Evolutionary conservation across 2,888 invertebrate genomes (phyloP).

Genomic region (Idaea biselata): DNA sequence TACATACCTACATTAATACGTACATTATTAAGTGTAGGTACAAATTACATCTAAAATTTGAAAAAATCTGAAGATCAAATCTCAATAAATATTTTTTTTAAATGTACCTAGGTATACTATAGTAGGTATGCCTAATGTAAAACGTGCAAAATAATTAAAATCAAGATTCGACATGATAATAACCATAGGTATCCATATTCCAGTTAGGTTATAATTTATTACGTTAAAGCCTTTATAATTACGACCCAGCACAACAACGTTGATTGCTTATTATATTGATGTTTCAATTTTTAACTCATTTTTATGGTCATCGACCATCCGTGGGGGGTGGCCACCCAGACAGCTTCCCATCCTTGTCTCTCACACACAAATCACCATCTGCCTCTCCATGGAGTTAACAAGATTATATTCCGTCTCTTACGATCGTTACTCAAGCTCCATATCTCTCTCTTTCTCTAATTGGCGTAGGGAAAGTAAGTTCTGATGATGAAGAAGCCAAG

Average conservation of each 20-base stretch:
- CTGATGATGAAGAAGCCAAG: conserved; percentile 34
- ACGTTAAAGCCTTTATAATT: conserved; percentile 72
- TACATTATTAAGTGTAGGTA: too few relatives aligned
- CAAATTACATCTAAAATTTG: too few relatives aligned
- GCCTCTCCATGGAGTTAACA: conserved; percentile 19
- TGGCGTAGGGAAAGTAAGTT: conserved; percentile 68
- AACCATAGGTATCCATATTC: conserved; percentile 48
- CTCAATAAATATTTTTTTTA: too few relatives aligned
- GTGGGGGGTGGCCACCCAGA: conserved; percentile 81
- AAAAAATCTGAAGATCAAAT: conserved; percentile 2
- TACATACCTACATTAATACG: too few relatives aligned
- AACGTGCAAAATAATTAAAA: conserved; percentile 19
- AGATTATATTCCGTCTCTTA: conserved; percentile 49
- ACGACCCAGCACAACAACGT: conserved; percentile 61
- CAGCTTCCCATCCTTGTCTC: conserved; percentile 56
- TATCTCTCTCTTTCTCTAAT: conserved; percentile 46
- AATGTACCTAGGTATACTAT: too few relatives aligned
- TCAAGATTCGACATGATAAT: conserved; percentile 48
- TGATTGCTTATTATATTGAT: conserved; percentile 82
- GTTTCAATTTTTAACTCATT: conserved; percentile 81
- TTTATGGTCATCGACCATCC: conserved; percentile 81
- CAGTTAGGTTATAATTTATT: conserved; percentile 71
- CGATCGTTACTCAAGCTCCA: conserved; percentile 20
- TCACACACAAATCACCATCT: conserved; percentile 46
- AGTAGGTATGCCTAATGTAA: too few relatives aligned